phyloP scores from a whole-genome alignment of 1,140 invertebrate species.

The Pararge aegeria region DNA sequence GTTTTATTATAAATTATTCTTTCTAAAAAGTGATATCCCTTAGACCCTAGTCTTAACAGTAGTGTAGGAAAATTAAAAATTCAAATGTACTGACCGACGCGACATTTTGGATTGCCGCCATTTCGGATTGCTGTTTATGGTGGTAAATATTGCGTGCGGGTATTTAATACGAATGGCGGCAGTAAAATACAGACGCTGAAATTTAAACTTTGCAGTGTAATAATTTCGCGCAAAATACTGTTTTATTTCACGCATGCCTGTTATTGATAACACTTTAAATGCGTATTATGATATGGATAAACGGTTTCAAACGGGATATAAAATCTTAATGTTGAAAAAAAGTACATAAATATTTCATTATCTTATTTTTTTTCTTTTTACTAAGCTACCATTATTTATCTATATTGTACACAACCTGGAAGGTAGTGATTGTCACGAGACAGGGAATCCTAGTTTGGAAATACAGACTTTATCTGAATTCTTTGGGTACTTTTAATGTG shows the following conservation, averaged over 20 bases:
- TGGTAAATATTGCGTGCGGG: conserved; percentile 13
- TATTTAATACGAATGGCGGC: conserved; percentile 12
- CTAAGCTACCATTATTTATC: too few relatives aligned
- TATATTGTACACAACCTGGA: too few relatives aligned
- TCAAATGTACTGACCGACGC: conserved; percentile 2
- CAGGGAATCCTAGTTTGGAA: too few relatives aligned
- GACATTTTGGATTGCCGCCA: conserved; percentile 3
- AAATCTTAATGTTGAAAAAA: too few relatives aligned
- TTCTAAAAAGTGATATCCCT: too few relatives aligned
- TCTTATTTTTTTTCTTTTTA: too few relatives aligned
- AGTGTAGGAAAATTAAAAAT: neutral
- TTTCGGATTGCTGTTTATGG: conserved; percentile 6
- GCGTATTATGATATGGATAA: neutral
- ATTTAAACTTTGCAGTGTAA: conserved; percentile 12
- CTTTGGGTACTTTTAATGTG: too few relatives aligned
- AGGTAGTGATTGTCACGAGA: too few relatives aligned
- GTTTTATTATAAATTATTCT: too few relatives aligned
- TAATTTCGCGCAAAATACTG: conserved; percentile 3
- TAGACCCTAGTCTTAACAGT: neutral
- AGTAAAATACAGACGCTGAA: conserved; percentile 9
- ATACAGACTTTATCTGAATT: too few relatives aligned
- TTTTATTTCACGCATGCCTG: neutral
- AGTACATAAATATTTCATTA: too few relatives aligned
- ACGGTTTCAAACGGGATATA: too few relatives aligned
- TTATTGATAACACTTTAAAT: neutral